phyloP scores from a whole-genome alignment of 37 sponge, comb jelly and placozoan genomes.

The Ephydatia muelleri region DNA sequence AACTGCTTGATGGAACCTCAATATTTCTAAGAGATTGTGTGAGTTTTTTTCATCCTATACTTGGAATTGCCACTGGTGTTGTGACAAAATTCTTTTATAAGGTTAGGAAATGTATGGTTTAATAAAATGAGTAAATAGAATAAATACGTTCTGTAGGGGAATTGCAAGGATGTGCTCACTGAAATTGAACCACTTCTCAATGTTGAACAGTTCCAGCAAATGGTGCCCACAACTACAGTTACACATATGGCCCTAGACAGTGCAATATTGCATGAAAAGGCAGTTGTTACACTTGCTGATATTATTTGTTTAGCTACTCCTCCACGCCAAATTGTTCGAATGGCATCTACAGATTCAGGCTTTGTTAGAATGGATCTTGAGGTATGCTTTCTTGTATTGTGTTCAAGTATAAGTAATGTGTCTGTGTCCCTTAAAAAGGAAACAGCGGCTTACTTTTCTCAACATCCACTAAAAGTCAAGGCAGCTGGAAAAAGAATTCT shows the following conservation, averaged over 20 bases:
- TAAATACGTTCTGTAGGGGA: background rate
- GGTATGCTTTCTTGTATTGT: no score
- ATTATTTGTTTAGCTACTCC: no score
- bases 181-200: background rate
- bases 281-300: no score
- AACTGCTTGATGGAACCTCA: conserved; percentile 1
- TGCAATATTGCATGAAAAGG: no score
- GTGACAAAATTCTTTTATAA: background rate
- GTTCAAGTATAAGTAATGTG: no score
- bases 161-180: background rate
- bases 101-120: background rate
- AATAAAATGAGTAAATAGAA: background rate
- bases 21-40: background rate
- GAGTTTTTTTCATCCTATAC: background rate
- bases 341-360: no score
- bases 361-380: no score
- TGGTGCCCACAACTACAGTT: background rate
- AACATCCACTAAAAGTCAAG: no score
- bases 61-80: background rate
- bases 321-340: no score
- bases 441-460: no score
- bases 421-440: no score
- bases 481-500: background rate
- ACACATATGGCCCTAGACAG: no score
- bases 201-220: background rate